Evolutionary conservation across 2,113 vertebrate genomes (phyloP).

Genomic region (Cynoglossus semilaevis): DNA sequence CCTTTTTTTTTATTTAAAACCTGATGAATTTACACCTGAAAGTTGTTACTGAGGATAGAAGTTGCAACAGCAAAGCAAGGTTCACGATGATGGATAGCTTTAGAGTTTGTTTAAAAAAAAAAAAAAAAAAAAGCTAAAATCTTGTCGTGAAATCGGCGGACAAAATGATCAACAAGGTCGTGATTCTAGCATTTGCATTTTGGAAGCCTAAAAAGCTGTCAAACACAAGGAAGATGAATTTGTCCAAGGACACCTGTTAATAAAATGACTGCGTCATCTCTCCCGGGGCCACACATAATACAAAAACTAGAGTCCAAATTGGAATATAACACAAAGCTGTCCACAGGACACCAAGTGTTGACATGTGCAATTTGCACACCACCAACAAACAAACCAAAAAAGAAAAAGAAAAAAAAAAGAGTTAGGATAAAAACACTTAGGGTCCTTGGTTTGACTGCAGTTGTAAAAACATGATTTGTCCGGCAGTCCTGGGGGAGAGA

Average conservation of each 20-base stretch:
- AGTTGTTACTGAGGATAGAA: constrained; percentile 78
- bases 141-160: constrained; percentile 71
- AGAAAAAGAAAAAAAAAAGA: constrained; percentile 56
- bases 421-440: constrained; percentile 68
- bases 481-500: constrained; percentile 28
- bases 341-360: constrained; percentile 81
- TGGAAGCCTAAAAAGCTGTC: constrained; percentile 20
- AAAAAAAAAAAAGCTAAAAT: constrained; percentile 38
- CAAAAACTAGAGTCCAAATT: constrained; percentile 63
- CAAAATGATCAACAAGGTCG: constrained; percentile 17
- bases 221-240: constrained; percentile 32
- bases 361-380: constrained; percentile 85
- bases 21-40: constrained; percentile 58
- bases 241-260: not conserved
- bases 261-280: constrained; percentile 65
- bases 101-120: constrained; percentile 38
- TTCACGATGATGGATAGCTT: constrained; percentile 60
- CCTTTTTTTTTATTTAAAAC: constrained; percentile 52
- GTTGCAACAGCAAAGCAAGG: constrained; percentile 55
- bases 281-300: constrained; percentile 82
- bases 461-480: constrained; percentile 21
- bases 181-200: constrained; percentile 37
- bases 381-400: constrained; percentile 65
- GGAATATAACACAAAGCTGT: constrained; percentile 81
- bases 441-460: constrained; percentile 76